Evolutionary conservation across 2,888 invertebrate genomes (phyloP).

Genomic region (Zaprionus bogoriensis): DNA sequence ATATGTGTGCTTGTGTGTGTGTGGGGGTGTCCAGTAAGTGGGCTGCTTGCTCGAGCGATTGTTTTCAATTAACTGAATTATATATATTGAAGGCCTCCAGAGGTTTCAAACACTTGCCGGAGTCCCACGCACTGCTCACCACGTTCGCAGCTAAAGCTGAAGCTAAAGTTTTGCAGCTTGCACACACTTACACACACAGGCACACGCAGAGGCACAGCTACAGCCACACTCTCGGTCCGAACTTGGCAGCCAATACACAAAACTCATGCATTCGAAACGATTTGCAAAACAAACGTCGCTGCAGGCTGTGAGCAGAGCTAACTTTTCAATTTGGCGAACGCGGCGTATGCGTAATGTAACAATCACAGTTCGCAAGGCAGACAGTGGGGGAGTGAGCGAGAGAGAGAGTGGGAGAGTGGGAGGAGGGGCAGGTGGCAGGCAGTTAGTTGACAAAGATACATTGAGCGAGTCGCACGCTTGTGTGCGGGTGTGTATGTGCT

Average conservation of each 20-base stretch:
- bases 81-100: neutral
- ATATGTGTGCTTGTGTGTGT: neutral
- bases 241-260: neutral
- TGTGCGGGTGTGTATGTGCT: neutral
- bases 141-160: too few relatives aligned
- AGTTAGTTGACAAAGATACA: conserved; percentile 41
- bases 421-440: too few relatives aligned
- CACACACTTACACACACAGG: neutral
- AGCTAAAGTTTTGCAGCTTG: too few relatives aligned
- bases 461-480: conserved; percentile 9
- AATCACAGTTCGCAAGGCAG: conserved; percentile 34
- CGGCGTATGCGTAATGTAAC: conserved; percentile 58
- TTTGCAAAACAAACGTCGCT: conserved; percentile 13
- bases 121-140: too few relatives aligned
- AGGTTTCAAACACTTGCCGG: neutral
- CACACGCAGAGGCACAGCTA: neutral
- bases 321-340: conserved; percentile 42
- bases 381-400: too few relatives aligned
- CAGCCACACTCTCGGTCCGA: neutral
- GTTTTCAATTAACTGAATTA: neutral
- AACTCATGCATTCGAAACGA: conserved; percentile 20
- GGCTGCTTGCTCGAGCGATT: neutral
- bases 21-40: neutral
- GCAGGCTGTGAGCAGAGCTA: conserved; percentile 17
- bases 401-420: too few relatives aligned